Evolutionary conservation across 2,113 vertebrate species (phyloP), one percentile per base, ranked within the genome.

Genomic region (Charadrius vociferus): DNA sequence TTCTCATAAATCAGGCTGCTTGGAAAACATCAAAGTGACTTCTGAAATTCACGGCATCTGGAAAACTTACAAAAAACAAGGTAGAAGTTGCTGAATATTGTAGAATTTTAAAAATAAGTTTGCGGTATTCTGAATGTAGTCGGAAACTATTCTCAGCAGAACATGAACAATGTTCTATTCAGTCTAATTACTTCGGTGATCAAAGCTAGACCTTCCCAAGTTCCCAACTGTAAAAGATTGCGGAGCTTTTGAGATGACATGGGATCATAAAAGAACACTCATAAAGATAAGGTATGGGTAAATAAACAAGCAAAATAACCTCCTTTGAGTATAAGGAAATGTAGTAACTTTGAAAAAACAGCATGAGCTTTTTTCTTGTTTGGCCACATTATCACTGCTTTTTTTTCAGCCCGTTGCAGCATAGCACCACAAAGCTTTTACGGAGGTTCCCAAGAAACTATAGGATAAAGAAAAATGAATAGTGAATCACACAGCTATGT

Each of bases 191-290:
- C 94, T 71, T 88, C 86, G 47, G 49, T 91, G 96, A 97, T 97
- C 95, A 97, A 97, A 98, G 97, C 94, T 95, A 93, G 94, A 87
- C 81, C 70, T 95, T 97, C 94, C 95, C 79, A 85, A 78, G 88
- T 81, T 87, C 63, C 77, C 80, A 70, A 66, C 85, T 93, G 82
- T 45, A 70, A 67, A 96, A 96, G 86, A 93, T 75, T 47, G 9
- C 58, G 6, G 41, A 96, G 82, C 80, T 93, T 97, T 95, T 78
- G 93, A 96, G 96, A 63, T 95, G 92, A 90, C 80, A 95, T 50
- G 49, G 49, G 22, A 12, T 50, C 49, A 24, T 78, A 93, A 82
- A 97, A 89, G 84, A 96, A 83, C 14, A 50, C 41, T 61, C 66
- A n/a, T 88, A 91, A 92, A 30, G 58, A 93, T 97, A 97, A 97